Conservation (phyloP, 1,140 invertebrate genomes). For the Leptinotarsa texana region DNA sequence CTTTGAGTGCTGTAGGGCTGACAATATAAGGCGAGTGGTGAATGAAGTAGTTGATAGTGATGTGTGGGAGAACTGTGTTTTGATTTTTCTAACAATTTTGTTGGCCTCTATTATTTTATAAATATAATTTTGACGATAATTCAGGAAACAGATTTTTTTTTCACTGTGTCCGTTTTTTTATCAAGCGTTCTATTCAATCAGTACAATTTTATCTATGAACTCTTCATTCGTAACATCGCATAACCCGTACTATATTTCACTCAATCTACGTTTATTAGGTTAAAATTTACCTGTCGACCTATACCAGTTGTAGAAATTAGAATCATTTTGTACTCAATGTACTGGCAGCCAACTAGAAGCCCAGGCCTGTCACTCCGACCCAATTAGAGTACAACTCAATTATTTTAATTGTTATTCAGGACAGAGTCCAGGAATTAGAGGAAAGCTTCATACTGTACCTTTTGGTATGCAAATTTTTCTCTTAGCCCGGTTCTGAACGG, state of each 20-base stretch:
- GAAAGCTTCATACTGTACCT: not conserved
- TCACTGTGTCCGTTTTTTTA: too few relatives aligned
- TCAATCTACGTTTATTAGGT: not conserved
- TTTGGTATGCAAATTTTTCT: not conserved
- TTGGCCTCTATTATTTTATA: too few relatives aligned
- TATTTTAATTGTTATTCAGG: not conserved
- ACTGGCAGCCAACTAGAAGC: not conserved
- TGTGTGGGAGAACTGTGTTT: too few relatives aligned
- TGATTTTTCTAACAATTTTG: too few relatives aligned
- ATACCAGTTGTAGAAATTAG: not conserved
- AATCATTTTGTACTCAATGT: not conserved
- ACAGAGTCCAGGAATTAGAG: not conserved
- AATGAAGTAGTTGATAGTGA: too few relatives aligned
- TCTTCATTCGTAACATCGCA: not conserved
- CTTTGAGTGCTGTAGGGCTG: too few relatives aligned
- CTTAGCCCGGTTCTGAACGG: too few relatives aligned
- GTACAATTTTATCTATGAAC: not conserved
- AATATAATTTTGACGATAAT: too few relatives aligned
- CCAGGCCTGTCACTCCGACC: not conserved
- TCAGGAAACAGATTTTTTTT: too few relatives aligned
- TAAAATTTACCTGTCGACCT: not conserved
- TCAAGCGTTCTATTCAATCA: not conserved
- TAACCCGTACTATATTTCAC: not conserved
- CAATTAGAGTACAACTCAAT: slow-evolving; percentile 3
- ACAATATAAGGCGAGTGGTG: too few relatives aligned